Evolutionary conservation across 1,140 invertebrate species (phyloP).

Genomic region (Drosophila ohnishii): DNA sequence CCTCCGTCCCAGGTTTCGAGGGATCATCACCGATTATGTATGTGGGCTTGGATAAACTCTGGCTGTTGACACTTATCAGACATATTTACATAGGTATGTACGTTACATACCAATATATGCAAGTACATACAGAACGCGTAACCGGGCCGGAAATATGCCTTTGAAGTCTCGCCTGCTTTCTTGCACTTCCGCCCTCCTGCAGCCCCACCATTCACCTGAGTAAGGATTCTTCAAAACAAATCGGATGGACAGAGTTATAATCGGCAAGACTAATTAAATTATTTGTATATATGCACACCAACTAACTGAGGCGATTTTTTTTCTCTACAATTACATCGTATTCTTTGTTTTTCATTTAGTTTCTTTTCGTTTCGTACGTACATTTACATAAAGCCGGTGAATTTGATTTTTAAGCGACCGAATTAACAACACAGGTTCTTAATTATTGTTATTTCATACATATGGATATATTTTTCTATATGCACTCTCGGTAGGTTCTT

Average conservation of each 20-base stretch:
- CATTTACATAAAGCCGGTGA: slow-evolving; percentile 48
- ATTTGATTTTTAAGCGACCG: slow-evolving; percentile 6
- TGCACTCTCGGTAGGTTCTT: slow-evolving; percentile 27
- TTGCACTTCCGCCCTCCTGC: not conserved
- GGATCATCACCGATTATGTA: slow-evolving; percentile 13
- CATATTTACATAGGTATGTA: slow-evolving; percentile 25
- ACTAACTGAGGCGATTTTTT: slow-evolving; percentile 6
- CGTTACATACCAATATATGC: slow-evolving; percentile 33
- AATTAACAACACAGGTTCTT: slow-evolving; percentile 47
- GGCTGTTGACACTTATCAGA: slow-evolving; percentile 37
- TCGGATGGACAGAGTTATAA: slow-evolving; percentile 3
- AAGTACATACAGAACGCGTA: slow-evolving; percentile 48
- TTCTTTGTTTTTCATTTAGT: not conserved
- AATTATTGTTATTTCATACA: slow-evolving; percentile 51
- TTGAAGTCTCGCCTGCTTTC: not conserved
- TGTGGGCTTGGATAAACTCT: slow-evolving; percentile 28
- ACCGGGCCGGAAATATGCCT: slow-evolving; percentile 32
- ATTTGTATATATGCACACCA: slow-evolving; percentile 30
- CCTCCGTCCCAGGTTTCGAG: not conserved
- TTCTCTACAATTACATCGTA: slow-evolving; percentile 10
- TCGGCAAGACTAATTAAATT: slow-evolving; percentile 30
- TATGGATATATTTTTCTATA: slow-evolving; percentile 41
- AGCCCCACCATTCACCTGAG: no score
- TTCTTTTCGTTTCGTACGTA: slow-evolving; percentile 13
- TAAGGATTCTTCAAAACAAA: slow-evolving; percentile 18